Percentiles rank a stretch among this genome's conserved stretches.
phyloP scores from a whole-genome alignment of 1,140 invertebrate genomes.

The Musca domestica region DNA sequence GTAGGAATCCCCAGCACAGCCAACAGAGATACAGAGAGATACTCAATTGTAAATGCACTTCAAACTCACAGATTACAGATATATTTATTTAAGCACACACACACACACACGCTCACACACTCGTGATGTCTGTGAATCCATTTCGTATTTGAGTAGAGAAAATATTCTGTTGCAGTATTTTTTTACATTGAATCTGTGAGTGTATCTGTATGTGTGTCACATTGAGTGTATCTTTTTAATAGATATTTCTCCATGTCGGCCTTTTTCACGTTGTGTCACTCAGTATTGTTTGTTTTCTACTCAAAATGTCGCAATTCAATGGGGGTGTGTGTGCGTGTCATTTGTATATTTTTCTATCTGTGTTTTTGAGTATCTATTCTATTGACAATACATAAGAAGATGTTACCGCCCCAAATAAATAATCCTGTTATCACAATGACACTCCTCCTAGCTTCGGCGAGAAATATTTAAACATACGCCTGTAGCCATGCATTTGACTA shows the following conservation, averaged over 20 bases:
- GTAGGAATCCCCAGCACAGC: no score
- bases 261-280: no score
- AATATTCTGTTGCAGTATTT: no score
- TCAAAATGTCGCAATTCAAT: constrained; percentile 4
- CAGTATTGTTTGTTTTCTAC: not conserved
- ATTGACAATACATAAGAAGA: constrained; percentile 10
- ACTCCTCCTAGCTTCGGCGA: not conserved
- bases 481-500: no score
- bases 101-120: not conserved
- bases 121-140: not conserved
- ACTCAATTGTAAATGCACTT: constrained; percentile 5
- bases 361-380: constrained; percentile 11
- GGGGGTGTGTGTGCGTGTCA: no score
- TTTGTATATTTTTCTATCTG: not conserved
- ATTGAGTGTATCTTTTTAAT: no score
- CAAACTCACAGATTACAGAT: not conserved
- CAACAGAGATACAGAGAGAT: constrained; percentile 5
- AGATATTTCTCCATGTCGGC: no score
- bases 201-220: no score
- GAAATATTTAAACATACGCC: no score
- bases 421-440: constrained; percentile 8
- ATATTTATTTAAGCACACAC: not conserved
- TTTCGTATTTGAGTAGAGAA: no score
- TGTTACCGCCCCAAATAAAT: not conserved
- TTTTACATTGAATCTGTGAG: no score